These are phyloP conservation scores for Lycocorax pyrrhopterus DNA, from an alignment of 2,113 vertebrate genomes.

Conservation along the genomic window DNA sequence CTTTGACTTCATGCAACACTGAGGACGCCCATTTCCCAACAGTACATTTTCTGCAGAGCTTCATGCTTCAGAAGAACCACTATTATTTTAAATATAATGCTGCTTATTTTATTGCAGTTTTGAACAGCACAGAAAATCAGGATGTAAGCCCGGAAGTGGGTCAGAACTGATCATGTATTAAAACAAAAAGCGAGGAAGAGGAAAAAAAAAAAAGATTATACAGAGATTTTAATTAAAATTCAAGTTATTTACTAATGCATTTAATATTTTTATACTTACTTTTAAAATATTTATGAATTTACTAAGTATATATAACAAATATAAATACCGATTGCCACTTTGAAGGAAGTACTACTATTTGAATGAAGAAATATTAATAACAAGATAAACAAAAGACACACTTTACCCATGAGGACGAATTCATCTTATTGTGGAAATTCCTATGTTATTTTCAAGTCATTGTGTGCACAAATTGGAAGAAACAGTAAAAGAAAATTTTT, in stretches of 20 bases:
- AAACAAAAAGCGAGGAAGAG: neutral
- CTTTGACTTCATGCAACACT: neutral
- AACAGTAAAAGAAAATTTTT: neutral
- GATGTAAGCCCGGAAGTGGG: neutral
- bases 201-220: rapidly evolving
- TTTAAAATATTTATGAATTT: neutral
- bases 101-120: neutral
- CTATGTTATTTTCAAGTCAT: neutral
- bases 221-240: neutral
- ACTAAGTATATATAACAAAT: neutral
- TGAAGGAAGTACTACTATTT: neutral
- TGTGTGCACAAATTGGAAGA: neutral
- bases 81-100: neutral
- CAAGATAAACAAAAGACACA: neutral
- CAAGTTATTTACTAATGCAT: neutral
- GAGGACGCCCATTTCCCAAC: neutral
- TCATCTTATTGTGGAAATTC: neutral
- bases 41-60: neutral
- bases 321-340: neutral
- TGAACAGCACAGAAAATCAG: neutral
- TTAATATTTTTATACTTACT: neutral
- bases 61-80: neutral
- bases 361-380: neutral
- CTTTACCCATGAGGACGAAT: neutral
- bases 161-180: neutral